Evolutionary conservation across 2,113 vertebrate genomes (phyloP).

Genomic region (Stegostoma tigrinum): DNA sequence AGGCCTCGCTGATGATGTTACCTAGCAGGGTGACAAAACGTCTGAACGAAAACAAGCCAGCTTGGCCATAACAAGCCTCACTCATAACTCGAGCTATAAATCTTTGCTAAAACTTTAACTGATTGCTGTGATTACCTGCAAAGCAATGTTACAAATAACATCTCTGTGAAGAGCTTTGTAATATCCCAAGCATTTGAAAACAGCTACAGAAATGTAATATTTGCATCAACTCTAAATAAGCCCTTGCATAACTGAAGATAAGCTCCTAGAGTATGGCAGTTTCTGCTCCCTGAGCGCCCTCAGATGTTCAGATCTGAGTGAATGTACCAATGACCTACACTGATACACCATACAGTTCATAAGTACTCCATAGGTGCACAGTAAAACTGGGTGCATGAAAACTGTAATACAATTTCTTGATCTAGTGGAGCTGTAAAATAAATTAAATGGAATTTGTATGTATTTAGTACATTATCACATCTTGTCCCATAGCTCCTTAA

Average conservation of each 20-base stretch:
- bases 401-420: not conserved
- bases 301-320: not conserved
- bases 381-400: not conserved
- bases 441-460: not conserved
- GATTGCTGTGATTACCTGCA: not conserved
- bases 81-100: too few relatives aligned
- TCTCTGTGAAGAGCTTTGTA: too few relatives aligned
- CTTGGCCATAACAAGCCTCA: too few relatives aligned
- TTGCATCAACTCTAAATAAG: not conserved
- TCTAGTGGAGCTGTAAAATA: not conserved
- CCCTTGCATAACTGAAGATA: not conserved
- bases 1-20: too few relatives aligned
- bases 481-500: not conserved
- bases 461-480: not conserved
- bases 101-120: not conserved
- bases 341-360: not conserved
- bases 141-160: too few relatives aligned
- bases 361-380: not conserved
- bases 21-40: too few relatives aligned
- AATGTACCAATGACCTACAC: not conserved
- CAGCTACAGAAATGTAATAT: not conserved
- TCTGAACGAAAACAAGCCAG: too few relatives aligned
- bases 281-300: not conserved
- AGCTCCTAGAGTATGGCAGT: not conserved
- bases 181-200: not conserved